A percentile compares a stretch with the other conserved stretches of the same genome.
Conservation (phyloP, 2,888 invertebrate genomes). For the Lasioglossum pauxillum region DNA sequence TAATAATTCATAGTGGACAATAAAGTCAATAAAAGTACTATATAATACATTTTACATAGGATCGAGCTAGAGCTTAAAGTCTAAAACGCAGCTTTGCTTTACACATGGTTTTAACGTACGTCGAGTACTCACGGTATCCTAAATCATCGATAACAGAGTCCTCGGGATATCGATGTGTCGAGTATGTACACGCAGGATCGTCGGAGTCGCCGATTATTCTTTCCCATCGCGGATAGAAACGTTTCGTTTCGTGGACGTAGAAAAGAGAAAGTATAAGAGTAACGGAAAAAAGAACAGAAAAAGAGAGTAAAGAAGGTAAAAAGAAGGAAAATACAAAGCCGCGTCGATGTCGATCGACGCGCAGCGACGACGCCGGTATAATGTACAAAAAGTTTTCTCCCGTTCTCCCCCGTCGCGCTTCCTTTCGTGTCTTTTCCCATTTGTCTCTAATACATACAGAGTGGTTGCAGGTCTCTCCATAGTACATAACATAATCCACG, state of each 20-base stretch:
- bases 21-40: conserved; percentile 73
- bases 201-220: conserved; percentile 39
- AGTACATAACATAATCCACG: conserved; percentile 56
- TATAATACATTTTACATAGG: conserved; percentile 81
- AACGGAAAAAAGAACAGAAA: conserved; percentile 13
- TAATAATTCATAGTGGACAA: conserved; percentile 67
- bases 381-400: conserved; percentile 72
- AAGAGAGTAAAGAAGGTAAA: neutral
- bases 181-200: conserved; percentile 69
- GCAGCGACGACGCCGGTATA: conserved; percentile 54
- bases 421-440: conserved; percentile 9
- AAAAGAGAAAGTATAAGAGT: conserved; percentile 2
- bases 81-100: conserved; percentile 66
- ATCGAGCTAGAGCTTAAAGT: conserved; percentile 76
- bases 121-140: conserved; percentile 56
- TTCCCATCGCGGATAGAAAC: conserved; percentile 22
- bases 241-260: neutral
- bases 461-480: conserved; percentile 60
- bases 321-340: conserved; percentile 26
- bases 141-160: conserved; percentile 62
- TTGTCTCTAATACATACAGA: conserved; percentile 67
- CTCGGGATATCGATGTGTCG: conserved; percentile 61
- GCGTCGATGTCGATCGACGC: conserved; percentile 42
- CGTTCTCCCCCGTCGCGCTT: conserved; percentile 13
- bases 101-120: conserved; percentile 53